Evolutionary conservation across 2,113 vertebrate species (phyloP), one percentile per base, ranked within the genome.

Genomic region (Amphiprion ocellaris): DNA sequence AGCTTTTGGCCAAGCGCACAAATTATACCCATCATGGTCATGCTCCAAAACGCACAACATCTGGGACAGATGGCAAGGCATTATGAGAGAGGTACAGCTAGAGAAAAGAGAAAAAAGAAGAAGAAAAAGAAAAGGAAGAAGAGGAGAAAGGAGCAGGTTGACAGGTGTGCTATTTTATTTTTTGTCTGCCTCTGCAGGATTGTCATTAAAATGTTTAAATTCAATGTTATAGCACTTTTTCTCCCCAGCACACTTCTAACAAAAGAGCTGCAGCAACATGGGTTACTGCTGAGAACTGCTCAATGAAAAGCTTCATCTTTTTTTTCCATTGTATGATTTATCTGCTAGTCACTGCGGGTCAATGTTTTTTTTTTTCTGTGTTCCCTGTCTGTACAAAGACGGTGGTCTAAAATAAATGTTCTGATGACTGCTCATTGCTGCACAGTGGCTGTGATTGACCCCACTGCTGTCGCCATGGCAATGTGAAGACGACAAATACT

Each of bases 11-110:
- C 19, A 26, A 24, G 47, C 26, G 30, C n/a, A 62, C 63, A 71
- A 60, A 65, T 59, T 5, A 62, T 30, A 69, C 33, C 33, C 44
- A 80, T 72, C 44, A 30, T 2, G 21, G 71, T 79, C 61, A 86
- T 53, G 86, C 90, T 81, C 75, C 59, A 74, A 82, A 70, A 82
- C 78, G 39, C 69, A 59, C 73, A 85, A 81, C 86, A 93, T 88
- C 90, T 91, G 87, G 77, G 59, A 80, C 84, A 91, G 86, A 91
- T 87, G 89, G 87, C 58, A 12, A 9, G 52, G 66, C 71, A 82
- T 87, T 74, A 77, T 82, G 83, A 73, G 64, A 74, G 83, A 66
- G 59, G 23, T 69, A 65, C 24, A 80, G 70, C 69, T 81, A 82
- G 21, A 21, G 21, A 21, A 21, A 26, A 26, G 26, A 26, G 3